phyloP scores from a whole-genome alignment of 1,140 invertebrate species.

The Phortica variegata region DNA sequence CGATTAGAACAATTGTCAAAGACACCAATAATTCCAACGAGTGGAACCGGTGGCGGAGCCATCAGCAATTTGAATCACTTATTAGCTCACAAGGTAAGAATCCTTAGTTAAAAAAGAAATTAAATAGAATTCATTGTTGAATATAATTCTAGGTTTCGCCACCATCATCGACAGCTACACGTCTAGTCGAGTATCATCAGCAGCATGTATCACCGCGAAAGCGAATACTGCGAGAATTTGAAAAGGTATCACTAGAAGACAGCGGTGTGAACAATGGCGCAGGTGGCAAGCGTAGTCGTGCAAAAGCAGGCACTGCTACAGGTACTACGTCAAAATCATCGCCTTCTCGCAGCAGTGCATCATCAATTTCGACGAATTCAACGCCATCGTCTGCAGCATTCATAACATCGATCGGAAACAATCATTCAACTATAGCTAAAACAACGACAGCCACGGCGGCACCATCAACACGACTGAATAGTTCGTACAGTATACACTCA shows the following conservation, averaged over 20 bases:
- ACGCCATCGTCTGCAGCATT: constrained; percentile 33
- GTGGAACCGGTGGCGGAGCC: constrained; percentile 28
- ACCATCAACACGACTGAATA: constrained; percentile 53
- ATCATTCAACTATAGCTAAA: constrained; percentile 9
- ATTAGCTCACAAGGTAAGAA: constrained; percentile 40
- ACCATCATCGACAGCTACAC: constrained; percentile 39
- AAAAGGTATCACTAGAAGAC: constrained; percentile 72
- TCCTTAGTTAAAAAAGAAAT: too few relatives aligned
- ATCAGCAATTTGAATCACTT: constrained; percentile 38
- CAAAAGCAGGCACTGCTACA: constrained; percentile 33
- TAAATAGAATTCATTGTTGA: background rate
- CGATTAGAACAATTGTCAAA: constrained; percentile 46
- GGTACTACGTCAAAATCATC: constrained; percentile 22
- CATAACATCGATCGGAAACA: constrained; percentile 23
- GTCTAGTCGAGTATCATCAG: constrained; percentile 58
- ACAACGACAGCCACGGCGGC: constrained; percentile 22
- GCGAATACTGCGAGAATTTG: constrained; percentile 71
- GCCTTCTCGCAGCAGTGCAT: constrained; percentile 2
- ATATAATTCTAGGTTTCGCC: constrained; percentile 30
- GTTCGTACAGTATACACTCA: constrained; percentile 77
- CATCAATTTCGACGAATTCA: constrained; percentile 25
- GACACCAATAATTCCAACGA: constrained; percentile 24
- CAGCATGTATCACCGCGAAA: constrained; percentile 70
- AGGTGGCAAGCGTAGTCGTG: constrained; percentile 59
- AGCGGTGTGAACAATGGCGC: constrained; percentile 33